Evolutionary conservation across 2,888 invertebrate genomes (phyloP).

Genomic region (Drosophila monieri): DNA sequence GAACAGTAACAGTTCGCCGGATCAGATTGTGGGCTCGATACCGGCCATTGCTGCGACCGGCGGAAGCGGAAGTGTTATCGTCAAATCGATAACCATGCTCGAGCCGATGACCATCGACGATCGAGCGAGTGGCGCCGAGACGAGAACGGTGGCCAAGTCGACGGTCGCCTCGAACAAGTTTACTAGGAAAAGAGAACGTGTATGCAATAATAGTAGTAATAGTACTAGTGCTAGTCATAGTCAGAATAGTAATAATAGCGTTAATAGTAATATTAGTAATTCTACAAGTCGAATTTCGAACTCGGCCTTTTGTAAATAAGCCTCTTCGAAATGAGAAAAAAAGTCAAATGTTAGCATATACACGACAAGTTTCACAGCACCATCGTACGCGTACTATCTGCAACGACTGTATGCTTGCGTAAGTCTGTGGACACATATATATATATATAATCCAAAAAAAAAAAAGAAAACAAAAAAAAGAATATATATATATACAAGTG

Average conservation of each 20-base stretch:
- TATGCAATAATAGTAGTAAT: constrained; percentile 82
- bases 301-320: constrained; percentile 80
- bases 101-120: constrained; percentile 37
- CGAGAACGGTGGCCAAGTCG: constrained; percentile 17
- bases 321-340: constrained; percentile 80
- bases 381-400: background rate
- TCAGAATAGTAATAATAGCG: constrained; percentile 48
- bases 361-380: constrained; percentile 16
- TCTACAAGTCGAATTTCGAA: constrained; percentile 81
- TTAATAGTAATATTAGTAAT: constrained; percentile 76
- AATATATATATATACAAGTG: constrained; percentile 19
- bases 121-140: constrained; percentile 7
- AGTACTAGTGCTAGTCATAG: constrained; percentile 69
- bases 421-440: background rate
- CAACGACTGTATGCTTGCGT: background rate
- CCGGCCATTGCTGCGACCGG: constrained; percentile 15
- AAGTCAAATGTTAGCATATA: constrained; percentile 76
- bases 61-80: constrained; percentile 21
- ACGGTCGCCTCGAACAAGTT: constrained; percentile 75
- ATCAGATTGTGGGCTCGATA: constrained; percentile 46
- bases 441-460: background rate
- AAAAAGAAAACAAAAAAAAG: background rate
- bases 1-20: constrained; percentile 58
- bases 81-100: constrained; percentile 38
- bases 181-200: constrained; percentile 83